Conservation (phyloP, 2,797 vertebrate genomes). For the Rhincodon typus region DNA sequence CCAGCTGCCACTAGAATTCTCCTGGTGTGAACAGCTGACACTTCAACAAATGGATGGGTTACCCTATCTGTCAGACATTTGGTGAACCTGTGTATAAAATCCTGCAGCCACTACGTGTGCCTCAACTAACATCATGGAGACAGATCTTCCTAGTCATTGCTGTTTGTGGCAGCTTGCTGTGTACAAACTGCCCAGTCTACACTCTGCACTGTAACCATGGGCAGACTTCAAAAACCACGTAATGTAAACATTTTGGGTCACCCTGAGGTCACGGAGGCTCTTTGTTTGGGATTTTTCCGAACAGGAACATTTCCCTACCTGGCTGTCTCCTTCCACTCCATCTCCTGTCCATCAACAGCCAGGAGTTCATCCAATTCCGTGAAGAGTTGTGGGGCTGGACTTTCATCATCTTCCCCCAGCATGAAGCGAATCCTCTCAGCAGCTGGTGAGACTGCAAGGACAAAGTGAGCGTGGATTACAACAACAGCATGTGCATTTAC, state of each 20-base stretch:
- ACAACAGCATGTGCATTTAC: neutral
- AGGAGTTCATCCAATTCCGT: constrained; percentile 93
- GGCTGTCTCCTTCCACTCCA: constrained; percentile 98
- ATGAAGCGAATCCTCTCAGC: constrained; percentile 95
- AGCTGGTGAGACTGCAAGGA: constrained; percentile 85
- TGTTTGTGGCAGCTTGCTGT: neutral
- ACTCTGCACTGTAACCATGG: neutral
- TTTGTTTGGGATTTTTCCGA: neutral
- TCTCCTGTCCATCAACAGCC: constrained; percentile 87
- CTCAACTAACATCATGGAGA: neutral
- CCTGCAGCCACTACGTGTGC: neutral
- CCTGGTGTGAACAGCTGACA: neutral
- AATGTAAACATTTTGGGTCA: no score
- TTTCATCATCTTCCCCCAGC: constrained; percentile 90
- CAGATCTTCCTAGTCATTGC: neutral
- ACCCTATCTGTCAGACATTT: neutral
- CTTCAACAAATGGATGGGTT: neutral
- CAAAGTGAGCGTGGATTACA: constrained; percentile 82
- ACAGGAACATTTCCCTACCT: constrained; percentile 60
- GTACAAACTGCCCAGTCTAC: no score
- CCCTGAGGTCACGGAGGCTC: neutral
- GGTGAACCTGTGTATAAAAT: neutral
- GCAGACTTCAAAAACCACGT: no score
- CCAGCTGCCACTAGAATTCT: neutral
- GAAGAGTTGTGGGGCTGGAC: constrained; percentile 88